Conservation (phyloP, 2,113 vertebrate species). For the Sarotherodon lohbergeri region DNA sequence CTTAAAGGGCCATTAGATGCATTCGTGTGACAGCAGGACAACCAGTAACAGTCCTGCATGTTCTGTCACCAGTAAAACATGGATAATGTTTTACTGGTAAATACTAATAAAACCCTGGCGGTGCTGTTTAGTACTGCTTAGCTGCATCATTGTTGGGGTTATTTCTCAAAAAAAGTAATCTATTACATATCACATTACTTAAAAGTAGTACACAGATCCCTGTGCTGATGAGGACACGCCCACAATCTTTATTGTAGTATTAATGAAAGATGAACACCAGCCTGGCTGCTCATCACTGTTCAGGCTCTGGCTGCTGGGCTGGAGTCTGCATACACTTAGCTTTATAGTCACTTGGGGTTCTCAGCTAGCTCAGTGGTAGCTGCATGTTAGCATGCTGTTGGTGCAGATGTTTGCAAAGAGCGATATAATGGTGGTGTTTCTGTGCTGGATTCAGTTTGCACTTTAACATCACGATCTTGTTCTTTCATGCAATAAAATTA, state of each 20-base stretch:
- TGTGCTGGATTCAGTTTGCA: not conserved
- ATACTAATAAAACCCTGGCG: not conserved
- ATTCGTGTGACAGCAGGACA: not conserved
- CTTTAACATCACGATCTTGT: not conserved
- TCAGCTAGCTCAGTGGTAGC: not conserved
- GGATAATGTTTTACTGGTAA: fast-evolving
- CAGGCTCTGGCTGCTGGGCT: not conserved
- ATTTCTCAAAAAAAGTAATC: not conserved
- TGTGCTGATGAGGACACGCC: not conserved
- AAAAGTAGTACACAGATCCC: not conserved
- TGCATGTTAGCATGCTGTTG: fast-evolving
- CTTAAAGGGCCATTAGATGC: not conserved
- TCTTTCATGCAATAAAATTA: not conserved
- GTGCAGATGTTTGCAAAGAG: not conserved
- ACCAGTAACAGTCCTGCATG: not conserved
- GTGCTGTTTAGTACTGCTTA: not conserved
- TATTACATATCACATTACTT: not conserved
- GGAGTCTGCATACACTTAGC: not conserved
- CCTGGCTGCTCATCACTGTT: not conserved
- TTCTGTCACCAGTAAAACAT: not conserved
- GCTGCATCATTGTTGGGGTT: not conserved
- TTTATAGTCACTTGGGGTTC: fast-evolving
- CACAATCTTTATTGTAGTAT: fast-evolving
- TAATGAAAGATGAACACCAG: not conserved
- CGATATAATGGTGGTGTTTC: fast-evolving